A percentile compares a stretch with the other conserved stretches of the same genome.
Conservation (phyloP, 2,797 vertebrate species). For the Peromyscus melanophrys region DNA sequence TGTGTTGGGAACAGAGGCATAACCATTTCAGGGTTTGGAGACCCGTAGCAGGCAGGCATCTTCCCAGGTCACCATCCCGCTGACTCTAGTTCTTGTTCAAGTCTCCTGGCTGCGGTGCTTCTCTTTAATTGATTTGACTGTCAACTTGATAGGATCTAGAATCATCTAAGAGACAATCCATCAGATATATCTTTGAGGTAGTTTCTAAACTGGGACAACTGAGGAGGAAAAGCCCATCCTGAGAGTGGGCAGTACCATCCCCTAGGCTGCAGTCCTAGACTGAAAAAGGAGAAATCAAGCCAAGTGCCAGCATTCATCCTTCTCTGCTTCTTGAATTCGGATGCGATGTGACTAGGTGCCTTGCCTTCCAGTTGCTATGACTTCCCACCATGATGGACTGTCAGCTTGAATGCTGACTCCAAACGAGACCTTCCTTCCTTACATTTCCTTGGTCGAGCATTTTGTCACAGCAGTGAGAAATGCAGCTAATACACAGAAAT, state of each 20-base stretch:
- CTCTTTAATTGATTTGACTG: not conserved
- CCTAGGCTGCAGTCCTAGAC: not conserved
- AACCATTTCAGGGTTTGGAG: not conserved
- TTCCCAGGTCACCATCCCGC: constrained; percentile 61
- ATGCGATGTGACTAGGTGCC: not conserved
- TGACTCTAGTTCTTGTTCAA: constrained; percentile 47
- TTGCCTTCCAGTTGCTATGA: too few relatives aligned
- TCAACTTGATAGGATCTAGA: not conserved
- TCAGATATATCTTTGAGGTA: not conserved
- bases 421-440: not conserved
- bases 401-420: too few relatives aligned
- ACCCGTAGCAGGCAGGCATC: not conserved
- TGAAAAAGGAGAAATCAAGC: not conserved
- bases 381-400: not conserved
- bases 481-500: not conserved
- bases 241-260: not conserved
- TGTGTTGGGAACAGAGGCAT: not conserved
- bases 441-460: not conserved
- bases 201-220: not conserved
- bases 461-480: not conserved
- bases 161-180: not conserved
- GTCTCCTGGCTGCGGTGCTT: constrained; percentile 62
- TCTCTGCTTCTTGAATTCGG: not conserved
- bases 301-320: too few relatives aligned
- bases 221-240: not conserved